phyloP scores from a whole-genome alignment of 2,888 invertebrate species.

The Sepioteuthis lessoniana region DNA sequence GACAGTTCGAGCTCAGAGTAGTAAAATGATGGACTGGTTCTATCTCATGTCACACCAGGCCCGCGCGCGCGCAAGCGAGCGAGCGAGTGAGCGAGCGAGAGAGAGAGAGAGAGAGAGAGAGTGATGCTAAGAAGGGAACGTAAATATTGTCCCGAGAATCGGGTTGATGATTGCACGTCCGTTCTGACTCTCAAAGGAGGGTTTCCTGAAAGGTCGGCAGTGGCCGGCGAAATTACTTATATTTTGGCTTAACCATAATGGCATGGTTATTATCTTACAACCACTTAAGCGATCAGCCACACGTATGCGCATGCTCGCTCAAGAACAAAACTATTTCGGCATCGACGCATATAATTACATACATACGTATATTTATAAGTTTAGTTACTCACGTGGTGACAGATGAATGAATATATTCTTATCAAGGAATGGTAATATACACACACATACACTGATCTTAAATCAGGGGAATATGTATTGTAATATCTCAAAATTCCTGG shows the following conservation, averaged over 20 bases:
- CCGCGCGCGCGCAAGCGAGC: background rate
- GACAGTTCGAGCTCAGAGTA: background rate
- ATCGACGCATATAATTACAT: no score
- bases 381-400: no score
- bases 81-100: background rate
- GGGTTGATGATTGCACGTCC: background rate
- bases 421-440: no score
- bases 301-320: no score
- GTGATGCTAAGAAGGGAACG: background rate
- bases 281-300: background rate
- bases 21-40: background rate
- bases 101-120: background rate
- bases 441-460: no score
- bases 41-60: background rate
- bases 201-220: background rate
- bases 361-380: no score
- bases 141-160: background rate
- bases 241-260: background rate
- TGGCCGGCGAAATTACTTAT: background rate
- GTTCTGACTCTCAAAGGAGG: background rate
- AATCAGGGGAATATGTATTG: no score
- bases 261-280: slow-evolving; percentile 17
- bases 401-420: no score
- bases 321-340: no score
- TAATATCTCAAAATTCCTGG: no score